phyloP scores from a whole-genome alignment of 2,797 vertebrate genomes.

The Orientallactaga sibirica region DNA sequence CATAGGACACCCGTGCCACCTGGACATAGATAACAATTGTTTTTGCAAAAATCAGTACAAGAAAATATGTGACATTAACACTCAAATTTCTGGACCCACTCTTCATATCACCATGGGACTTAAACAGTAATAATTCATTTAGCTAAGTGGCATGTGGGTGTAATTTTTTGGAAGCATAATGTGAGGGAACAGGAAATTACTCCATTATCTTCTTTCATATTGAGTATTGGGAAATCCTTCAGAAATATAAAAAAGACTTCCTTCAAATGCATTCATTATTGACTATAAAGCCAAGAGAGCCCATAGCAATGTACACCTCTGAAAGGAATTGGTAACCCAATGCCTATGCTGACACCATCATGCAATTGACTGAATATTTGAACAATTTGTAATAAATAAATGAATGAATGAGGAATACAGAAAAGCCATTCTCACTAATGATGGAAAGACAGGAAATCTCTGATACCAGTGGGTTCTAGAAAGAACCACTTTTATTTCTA shows the following conservation, averaged over 20 bases:
- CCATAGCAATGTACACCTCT: neutral
- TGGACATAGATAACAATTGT: constrained; percentile 75
- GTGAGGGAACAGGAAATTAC: neutral
- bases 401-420: constrained; percentile 14
- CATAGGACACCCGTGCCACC: constrained; percentile 96
- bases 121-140: neutral
- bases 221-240: neutral
- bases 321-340: neutral
- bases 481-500: neutral
- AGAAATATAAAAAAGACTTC: constrained; percentile 19
- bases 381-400: neutral
- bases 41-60: constrained; percentile 14
- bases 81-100: constrained; percentile 22
- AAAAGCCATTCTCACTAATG: constrained; percentile 23
- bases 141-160: neutral
- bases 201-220: neutral
- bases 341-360: neutral
- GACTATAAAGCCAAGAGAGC: neutral
- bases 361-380: constrained; percentile 22
- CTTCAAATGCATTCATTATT: neutral
- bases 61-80: neutral
- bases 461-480: neutral
- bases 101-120: neutral
- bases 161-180: neutral
- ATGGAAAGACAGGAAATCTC: constrained; percentile 9